Evolutionary conservation across 2,113 vertebrate species (phyloP).

Genomic region (Hydrolagus affinis): DNA sequence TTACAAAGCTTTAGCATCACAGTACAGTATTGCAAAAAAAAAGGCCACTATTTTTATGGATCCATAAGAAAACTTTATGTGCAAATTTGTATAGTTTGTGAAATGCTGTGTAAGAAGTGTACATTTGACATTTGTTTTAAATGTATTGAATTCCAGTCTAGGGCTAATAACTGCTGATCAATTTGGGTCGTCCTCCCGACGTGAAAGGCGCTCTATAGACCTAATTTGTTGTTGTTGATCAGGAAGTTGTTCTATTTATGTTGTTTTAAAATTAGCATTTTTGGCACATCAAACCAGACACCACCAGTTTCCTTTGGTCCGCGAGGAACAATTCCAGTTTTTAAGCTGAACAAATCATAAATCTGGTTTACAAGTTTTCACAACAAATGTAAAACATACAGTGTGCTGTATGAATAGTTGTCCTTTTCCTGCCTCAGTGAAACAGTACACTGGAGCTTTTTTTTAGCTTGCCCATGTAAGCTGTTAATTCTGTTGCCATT

Average conservation of each 20-base stretch:
- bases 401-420: neutral
- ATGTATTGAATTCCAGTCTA: conserved; percentile 16
- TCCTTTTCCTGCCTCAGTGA: neutral
- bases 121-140: conserved; percentile 12
- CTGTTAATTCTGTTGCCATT: no score
- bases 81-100: conserved; percentile 27
- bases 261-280: neutral
- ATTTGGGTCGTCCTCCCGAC: no score
- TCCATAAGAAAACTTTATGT: conserved; percentile 24
- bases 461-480: no score
- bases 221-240: no score
- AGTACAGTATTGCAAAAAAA: conserved; percentile 20
- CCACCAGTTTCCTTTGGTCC: neutral
- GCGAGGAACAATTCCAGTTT: neutral
- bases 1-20: neutral
- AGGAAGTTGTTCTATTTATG: conserved; percentile 10
- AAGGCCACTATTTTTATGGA: conserved; percentile 29
- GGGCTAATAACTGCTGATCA: conserved; percentile 16
- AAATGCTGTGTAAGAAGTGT: conserved; percentile 11
- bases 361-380: neutral
- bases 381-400: neutral
- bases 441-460: neutral
- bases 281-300: neutral
- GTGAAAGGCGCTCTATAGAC: no score
- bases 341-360: neutral